A percentile compares a stretch with the other conserved stretches of the same genome.
Evolutionary conservation across 2,888 invertebrate genomes (phyloP).

Genomic region (Boloria selene): DNA sequence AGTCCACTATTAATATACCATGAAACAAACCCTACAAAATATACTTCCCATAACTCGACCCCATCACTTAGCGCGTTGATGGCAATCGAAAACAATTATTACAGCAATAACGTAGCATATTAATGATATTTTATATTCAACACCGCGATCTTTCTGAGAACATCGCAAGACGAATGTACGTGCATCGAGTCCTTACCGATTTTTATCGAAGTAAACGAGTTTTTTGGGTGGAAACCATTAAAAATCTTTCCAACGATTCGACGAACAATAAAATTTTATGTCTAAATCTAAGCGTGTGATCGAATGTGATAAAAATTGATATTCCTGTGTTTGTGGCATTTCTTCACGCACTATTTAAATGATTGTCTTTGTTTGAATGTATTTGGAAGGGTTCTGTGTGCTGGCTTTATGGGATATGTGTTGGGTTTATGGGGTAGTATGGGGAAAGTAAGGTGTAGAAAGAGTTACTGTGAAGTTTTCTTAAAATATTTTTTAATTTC

Average conservation of each 20-base stretch:
- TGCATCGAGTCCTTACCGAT: slow-evolving; percentile 56
- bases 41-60: slow-evolving; percentile 18
- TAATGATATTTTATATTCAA: slow-evolving; percentile 53
- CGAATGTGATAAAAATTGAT: slow-evolving; percentile 50
- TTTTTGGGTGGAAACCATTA: slow-evolving; percentile 51
- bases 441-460: too few relatives aligned
- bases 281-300: slow-evolving; percentile 56
- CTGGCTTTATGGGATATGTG: too few relatives aligned
- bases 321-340: slow-evolving; percentile 41
- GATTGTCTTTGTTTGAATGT: slow-evolving; percentile 20
- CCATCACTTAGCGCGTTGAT: slow-evolving; percentile 42
- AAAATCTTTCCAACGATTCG: slow-evolving; percentile 55
- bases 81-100: slow-evolving; percentile 50
- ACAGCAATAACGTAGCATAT: slow-evolving; percentile 50
- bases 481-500: too few relatives aligned
- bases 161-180: slow-evolving; percentile 45
- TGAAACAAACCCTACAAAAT: too few relatives aligned
- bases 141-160: slow-evolving; percentile 48
- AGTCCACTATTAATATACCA: too few relatives aligned
- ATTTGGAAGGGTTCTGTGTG: slow-evolving; percentile 2
- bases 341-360: slow-evolving; percentile 42
- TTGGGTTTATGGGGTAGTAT: too few relatives aligned
- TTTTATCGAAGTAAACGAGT: slow-evolving; percentile 58
- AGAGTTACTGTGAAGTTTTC: too few relatives aligned
- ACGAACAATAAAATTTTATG: slow-evolving; percentile 65